Percentiles rank a stretch among this genome's conserved stretches.
Conservation (phyloP, 2,888 invertebrate species). For the Leuctra nigra region DNA sequence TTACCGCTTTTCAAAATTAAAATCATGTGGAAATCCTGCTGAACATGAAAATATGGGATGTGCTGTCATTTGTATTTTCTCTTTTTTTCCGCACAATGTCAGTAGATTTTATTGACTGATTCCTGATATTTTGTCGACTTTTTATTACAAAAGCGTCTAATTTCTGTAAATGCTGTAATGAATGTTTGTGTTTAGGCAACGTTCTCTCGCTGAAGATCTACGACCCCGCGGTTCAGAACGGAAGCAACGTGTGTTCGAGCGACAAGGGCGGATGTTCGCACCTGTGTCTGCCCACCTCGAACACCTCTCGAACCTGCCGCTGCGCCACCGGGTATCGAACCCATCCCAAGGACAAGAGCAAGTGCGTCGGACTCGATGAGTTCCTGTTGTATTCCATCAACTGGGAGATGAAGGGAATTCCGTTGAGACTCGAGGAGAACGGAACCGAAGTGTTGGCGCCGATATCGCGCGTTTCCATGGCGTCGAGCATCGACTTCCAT, state of each 20-base stretch:
- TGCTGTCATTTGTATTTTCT: too few relatives aligned
- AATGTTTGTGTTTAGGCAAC: conserved; percentile 44
- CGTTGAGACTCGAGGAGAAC: conserved; percentile 41
- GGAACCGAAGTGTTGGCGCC: conserved; percentile 53
- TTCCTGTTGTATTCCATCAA: conserved; percentile 70
- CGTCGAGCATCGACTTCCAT: conserved; percentile 67
- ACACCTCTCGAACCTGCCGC: conserved; percentile 53
- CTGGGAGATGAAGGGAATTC: conserved; percentile 67
- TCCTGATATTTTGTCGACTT: too few relatives aligned
- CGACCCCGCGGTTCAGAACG: conserved; percentile 57
- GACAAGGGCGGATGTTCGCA: conserved; percentile 60
- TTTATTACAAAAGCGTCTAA: too few relatives aligned
- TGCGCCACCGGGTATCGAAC: conserved; percentile 67
- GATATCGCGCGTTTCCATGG: conserved; percentile 66
- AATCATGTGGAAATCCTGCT: too few relatives aligned
- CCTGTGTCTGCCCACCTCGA: conserved; percentile 61
- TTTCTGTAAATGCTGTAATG: too few relatives aligned
- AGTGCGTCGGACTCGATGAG: conserved; percentile 42
- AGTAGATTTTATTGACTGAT: too few relatives aligned
- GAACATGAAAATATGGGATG: too few relatives aligned
- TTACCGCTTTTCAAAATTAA: too few relatives aligned
- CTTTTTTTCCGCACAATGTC: too few relatives aligned
- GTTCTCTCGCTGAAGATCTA: conserved; percentile 63
- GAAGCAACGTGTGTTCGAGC: conserved; percentile 49
- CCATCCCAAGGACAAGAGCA: conserved; percentile 38